Conservation (phyloP, 1,140 invertebrate species). For the Ceratosolen fusciceps region DNA sequence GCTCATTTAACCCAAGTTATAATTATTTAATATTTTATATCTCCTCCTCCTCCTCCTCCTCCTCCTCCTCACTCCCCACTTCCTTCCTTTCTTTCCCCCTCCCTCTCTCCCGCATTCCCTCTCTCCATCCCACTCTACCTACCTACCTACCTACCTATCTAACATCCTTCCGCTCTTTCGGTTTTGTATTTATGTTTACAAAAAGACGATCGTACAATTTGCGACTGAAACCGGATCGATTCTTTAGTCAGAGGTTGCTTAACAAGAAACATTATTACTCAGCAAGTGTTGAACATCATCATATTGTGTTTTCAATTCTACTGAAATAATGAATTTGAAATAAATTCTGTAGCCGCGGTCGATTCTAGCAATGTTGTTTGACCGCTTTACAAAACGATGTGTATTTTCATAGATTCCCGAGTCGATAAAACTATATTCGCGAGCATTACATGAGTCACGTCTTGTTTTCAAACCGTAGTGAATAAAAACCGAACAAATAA, state of each 20-base stretch:
- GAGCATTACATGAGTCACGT: constrained; percentile 23
- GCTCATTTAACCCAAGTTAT: background rate
- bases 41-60: no score
- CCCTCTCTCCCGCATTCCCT: no score
- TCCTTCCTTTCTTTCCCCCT: no score
- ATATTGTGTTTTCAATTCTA: no score
- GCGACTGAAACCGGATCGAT: background rate
- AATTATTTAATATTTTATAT: background rate
- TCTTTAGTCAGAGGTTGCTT: background rate
- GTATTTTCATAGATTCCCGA: constrained; percentile 2
- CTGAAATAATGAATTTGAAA: background rate
- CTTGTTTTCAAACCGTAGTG: constrained; percentile 8
- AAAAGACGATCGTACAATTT: background rate
- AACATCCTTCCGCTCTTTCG: no score
- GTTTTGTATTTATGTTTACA: no score
- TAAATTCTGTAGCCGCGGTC: background rate
- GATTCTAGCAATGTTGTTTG: background rate
- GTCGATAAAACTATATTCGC: constrained; percentile 22
- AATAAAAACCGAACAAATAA: constrained; percentile 7
- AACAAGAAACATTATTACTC: background rate
- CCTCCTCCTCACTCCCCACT: no score
- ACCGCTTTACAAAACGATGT: background rate
- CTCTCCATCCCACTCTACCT: no score
- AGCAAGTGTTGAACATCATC: no score
- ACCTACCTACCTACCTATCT: no score